A percentile compares a stretch with the other conserved stretches of the same genome.
Evolutionary conservation across 2,797 vertebrate species (phyloP).

Genomic region (Trachops cirrhosus): DNA sequence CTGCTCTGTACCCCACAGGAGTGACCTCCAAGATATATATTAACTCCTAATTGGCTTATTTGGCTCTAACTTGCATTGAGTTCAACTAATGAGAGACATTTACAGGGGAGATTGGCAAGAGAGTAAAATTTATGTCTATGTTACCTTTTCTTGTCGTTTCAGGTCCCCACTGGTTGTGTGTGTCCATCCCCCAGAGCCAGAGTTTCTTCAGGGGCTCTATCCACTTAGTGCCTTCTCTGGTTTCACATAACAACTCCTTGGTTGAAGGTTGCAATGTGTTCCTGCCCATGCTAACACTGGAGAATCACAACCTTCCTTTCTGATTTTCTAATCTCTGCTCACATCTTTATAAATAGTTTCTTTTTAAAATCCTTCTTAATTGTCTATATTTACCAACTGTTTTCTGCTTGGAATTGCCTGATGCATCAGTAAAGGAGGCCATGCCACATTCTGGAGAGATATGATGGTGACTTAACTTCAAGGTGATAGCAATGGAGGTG

Average conservation of each 20-base stretch:
- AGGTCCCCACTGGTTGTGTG: neutral
- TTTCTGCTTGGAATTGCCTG: neutral
- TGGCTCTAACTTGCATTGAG: neutral
- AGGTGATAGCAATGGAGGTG: neutral
- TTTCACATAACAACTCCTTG: neutral
- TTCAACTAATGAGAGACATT: neutral
- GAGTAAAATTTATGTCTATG: neutral
- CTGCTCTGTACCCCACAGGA: neutral
- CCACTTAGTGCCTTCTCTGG: neutral
- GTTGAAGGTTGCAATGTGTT: neutral
- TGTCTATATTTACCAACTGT: neutral
- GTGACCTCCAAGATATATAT: neutral
- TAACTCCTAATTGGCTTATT: neutral
- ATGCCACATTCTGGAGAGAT: neutral
- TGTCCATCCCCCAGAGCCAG: neutral
- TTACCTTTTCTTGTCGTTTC: neutral
- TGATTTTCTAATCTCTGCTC: neutral
- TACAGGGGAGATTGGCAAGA: neutral
- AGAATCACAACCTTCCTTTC: neutral
- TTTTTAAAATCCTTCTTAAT: neutral
- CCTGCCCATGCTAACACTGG: neutral
- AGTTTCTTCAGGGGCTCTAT: neutral
- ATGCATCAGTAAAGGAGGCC: neutral
- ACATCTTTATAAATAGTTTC: neutral
- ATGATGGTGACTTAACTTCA: neutral